Percentiles rank a stretch among this genome's conserved stretches.
phyloP scores from a whole-genome alignment of 64 coral and sea anemone genomes.

The Hydrozoanthus tunicans region DNA sequence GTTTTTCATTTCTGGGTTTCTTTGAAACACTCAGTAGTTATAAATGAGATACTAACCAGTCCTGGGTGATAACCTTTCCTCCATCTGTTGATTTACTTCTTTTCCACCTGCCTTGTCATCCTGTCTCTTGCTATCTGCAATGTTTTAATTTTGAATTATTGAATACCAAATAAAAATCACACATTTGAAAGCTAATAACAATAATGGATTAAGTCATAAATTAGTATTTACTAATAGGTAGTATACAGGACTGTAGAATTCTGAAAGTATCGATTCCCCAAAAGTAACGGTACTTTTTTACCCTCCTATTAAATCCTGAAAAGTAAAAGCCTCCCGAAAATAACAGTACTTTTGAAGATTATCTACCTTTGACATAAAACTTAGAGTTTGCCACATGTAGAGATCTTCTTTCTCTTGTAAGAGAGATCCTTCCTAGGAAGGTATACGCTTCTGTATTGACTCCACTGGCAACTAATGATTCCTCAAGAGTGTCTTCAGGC shows the following conservation, averaged over 20 bases:
- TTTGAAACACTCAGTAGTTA: neutral
- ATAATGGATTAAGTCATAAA: neutral
- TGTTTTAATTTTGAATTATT: neutral
- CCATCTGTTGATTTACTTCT: neutral
- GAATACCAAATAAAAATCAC: neutral
- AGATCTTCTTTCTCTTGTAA: conserved; percentile 68
- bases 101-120: neutral
- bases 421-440: conserved; percentile 73
- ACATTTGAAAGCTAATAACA: no score
- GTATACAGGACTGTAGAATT: no score
- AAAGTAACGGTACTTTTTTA: neutral
- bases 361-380: conserved; percentile 95
- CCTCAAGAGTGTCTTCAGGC: conserved; percentile 87
- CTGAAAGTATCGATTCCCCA: no score
- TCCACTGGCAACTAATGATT: conserved; percentile 82
- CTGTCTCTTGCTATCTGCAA: conserved; percentile 24
- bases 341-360: neutral
- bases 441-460: conserved; percentile 91
- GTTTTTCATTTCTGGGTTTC: no score
- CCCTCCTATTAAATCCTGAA: neutral
- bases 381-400: conserved; percentile 97
- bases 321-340: no score
- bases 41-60: conserved; percentile 26
- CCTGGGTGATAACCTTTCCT: conserved; percentile 36
- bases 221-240: neutral